These are phyloP conservation scores for Hydropsyche betteni DNA, from an alignment of 2,888 invertebrate genomes.

Conservation along the genomic window DNA sequence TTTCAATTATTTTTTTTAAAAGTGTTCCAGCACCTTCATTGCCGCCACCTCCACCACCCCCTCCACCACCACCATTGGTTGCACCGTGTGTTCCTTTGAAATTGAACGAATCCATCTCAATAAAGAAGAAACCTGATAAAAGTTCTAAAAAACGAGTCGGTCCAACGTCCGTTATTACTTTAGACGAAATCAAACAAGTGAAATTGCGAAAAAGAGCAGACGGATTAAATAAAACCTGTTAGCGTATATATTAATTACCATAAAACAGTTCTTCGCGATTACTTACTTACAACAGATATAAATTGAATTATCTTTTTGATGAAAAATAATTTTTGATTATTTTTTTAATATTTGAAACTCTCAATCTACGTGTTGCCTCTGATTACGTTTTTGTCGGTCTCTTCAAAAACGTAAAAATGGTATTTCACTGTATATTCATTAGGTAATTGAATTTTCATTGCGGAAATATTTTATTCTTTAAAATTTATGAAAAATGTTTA, in stretches of 20 bases:
- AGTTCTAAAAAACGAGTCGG: background rate
- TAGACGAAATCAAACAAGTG: slow-evolving; percentile 7
- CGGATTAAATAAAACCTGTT: background rate
- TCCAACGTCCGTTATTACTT: background rate
- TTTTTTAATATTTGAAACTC: too few relatives aligned
- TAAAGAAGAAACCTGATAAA: background rate
- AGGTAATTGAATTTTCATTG: too few relatives aligned
- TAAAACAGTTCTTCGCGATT: background rate
- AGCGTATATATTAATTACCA: too few relatives aligned
- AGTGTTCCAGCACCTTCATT: background rate
- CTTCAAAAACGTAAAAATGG: too few relatives aligned
- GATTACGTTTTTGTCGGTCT: too few relatives aligned
- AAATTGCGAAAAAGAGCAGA: slow-evolving; percentile 12
- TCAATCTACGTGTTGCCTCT: too few relatives aligned
- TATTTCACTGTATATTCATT: too few relatives aligned
- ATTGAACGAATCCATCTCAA: background rate
- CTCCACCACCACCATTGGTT: background rate
- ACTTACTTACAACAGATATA: background rate
- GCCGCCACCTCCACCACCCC: background rate
- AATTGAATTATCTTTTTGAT: too few relatives aligned
- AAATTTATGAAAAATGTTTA: too few relatives aligned
- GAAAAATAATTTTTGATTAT: too few relatives aligned
- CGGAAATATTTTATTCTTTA: too few relatives aligned
- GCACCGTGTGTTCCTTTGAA: background rate
- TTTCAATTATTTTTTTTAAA: too few relatives aligned